phyloP scores from a whole-genome alignment of 2,888 invertebrate genomes.

The Oithona nana region DNA sequence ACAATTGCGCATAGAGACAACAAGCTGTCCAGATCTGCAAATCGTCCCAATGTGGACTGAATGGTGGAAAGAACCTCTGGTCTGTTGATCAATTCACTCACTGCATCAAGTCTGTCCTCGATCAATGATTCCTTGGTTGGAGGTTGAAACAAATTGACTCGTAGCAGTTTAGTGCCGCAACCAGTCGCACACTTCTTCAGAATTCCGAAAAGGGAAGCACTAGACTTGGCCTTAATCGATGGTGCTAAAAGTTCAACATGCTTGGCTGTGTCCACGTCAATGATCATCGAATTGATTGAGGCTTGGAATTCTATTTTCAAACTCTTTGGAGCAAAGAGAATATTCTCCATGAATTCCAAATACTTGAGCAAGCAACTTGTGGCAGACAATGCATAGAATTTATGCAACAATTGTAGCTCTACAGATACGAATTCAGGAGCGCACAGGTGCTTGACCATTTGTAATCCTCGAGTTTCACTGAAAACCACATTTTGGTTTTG shows the following conservation, averaged over 20 bases:
- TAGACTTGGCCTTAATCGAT: constrained; percentile 19
- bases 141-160: constrained; percentile 46
- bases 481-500: too few species aligned
- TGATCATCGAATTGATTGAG: constrained; percentile 56
- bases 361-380: not conserved
- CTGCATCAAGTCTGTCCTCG: constrained; percentile 46
- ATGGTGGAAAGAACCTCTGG: constrained; percentile 32
- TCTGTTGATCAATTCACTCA: constrained; percentile 52
- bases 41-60: constrained; percentile 42
- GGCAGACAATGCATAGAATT: constrained; percentile 30
- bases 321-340: constrained; percentile 51
- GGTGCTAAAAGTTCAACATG: constrained; percentile 39
- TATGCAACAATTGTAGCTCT: constrained; percentile 43
- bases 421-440: constrained; percentile 47
- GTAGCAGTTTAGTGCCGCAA: constrained; percentile 54
- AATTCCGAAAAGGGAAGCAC: constrained; percentile 39
- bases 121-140: constrained; percentile 36
- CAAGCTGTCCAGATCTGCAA: constrained; percentile 59
- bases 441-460: constrained; percentile 48
- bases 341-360: constrained; percentile 27
- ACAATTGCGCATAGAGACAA: constrained; percentile 37
- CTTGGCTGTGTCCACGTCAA: constrained; percentile 62
- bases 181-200: constrained; percentile 47
- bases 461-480: constrained; percentile 53
- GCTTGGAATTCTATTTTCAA: constrained; percentile 61